These are phyloP conservation scores for Brachionichthys hirsutus DNA, from an alignment of 2,113 vertebrate genomes.

Conservation along the genomic window DNA sequence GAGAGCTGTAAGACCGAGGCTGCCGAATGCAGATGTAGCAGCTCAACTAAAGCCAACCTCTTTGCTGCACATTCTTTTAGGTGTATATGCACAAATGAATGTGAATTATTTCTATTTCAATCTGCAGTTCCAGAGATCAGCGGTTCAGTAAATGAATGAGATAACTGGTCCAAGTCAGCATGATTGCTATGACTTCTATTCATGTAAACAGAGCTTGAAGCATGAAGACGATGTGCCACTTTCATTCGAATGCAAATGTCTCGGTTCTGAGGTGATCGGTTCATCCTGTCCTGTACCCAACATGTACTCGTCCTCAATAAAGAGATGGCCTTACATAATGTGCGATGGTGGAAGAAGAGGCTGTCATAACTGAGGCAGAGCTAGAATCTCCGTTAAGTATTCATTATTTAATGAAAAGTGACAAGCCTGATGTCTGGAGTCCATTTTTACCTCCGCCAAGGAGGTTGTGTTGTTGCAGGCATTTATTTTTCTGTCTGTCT, in stretches of 20 bases:
- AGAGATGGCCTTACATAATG: constrained; percentile 1
- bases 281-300: neutral
- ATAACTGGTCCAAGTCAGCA: constrained; percentile 34
- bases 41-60: too few species aligned
- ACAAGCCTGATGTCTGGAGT: too few species aligned
- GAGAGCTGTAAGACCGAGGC: constrained; percentile 13
- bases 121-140: constrained; percentile 9
- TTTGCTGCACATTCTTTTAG: too few species aligned
- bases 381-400: neutral
- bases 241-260: constrained; percentile 51
- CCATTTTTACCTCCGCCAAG: too few species aligned
- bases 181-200: constrained; percentile 14
- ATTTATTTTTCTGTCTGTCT: too few species aligned
- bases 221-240: constrained; percentile 7
- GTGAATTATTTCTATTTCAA: constrained; percentile 11
- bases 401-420: neutral
- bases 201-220: constrained; percentile 17
- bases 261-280: constrained; percentile 36
- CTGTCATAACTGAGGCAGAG: neutral
- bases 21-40: constrained; percentile 41
- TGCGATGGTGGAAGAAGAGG: neutral
- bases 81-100: constrained; percentile 16
- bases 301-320: constrained; percentile 13
- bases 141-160: constrained; percentile 30
- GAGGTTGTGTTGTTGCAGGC: too few species aligned